Conservation (phyloP, 2,888 invertebrate species). For the Melieria picta region DNA sequence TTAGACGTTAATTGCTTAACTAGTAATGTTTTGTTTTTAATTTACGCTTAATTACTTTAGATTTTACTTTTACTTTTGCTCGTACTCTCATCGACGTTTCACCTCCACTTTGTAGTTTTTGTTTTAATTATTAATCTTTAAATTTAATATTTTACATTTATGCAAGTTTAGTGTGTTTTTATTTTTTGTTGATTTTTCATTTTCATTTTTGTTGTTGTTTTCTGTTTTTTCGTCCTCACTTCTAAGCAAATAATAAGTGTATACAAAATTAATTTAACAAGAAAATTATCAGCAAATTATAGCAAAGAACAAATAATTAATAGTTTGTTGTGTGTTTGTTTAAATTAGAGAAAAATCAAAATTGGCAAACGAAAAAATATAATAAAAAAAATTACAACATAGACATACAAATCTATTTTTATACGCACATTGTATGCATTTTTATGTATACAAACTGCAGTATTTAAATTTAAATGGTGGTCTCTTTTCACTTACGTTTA, state of each 20-base stretch:
- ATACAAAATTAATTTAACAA: not conserved
- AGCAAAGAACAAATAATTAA: too few species aligned
- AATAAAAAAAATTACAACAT: conserved; percentile 12
- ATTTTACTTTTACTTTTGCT: conserved; percentile 24
- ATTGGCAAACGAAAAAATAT: not conserved
- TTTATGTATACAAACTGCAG: conserved; percentile 46
- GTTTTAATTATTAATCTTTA: conserved; percentile 5
- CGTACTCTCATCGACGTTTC: conserved; percentile 34
- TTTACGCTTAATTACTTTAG: conserved; percentile 33
- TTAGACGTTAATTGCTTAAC: conserved; percentile 19
- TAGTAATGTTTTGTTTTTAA: conserved; percentile 34
- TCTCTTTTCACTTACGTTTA: conserved; percentile 40
- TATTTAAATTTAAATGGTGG: conserved; percentile 44
- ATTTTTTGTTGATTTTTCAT: not conserved
- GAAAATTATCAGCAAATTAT: not conserved
- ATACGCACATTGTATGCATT: conserved; percentile 52
- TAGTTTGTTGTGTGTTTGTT: too few species aligned
- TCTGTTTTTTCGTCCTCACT: not conserved
- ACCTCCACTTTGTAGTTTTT: conserved; percentile 29
- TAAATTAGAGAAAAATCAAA: not conserved
- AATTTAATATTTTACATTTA: conserved; percentile 4
- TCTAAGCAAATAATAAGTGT: not conserved
- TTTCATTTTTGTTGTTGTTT: not conserved
- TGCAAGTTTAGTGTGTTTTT: not conserved
- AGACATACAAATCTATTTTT: conserved; percentile 10